A percentile compares a stretch with the other conserved stretches of the same genome.
Conservation (phyloP, 2,888 invertebrate species). For the Itoplectis maculator region DNA sequence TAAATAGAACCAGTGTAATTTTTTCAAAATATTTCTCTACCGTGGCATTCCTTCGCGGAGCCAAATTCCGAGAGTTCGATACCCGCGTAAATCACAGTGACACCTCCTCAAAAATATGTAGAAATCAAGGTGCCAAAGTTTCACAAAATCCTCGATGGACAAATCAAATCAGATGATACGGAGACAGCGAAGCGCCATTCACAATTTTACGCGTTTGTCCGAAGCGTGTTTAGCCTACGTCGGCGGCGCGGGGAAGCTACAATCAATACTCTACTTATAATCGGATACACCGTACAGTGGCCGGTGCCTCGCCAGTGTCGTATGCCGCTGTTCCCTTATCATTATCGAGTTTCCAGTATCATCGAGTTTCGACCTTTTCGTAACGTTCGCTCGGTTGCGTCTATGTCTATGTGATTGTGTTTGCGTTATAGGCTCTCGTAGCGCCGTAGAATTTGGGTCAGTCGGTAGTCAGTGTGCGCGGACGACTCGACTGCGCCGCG, state of each 20-base stretch:
- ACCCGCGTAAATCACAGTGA: too few relatives aligned
- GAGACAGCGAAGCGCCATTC: constrained; percentile 6
- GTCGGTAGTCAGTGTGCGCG: constrained; percentile 52
- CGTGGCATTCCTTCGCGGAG: too few relatives aligned
- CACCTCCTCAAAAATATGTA: too few relatives aligned
- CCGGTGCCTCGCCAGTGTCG: constrained; percentile 55
- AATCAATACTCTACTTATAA: constrained; percentile 78
- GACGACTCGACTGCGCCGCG: constrained; percentile 32
- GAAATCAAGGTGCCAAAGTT: background rate
- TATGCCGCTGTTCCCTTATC: constrained; percentile 74
- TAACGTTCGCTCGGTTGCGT: constrained; percentile 20
- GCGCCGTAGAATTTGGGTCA: constrained; percentile 65
- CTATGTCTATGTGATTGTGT: background rate
- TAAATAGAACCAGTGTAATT: too few relatives aligned
- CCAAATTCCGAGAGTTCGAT: too few relatives aligned
- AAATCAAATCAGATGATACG: background rate
- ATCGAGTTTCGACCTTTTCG: constrained; percentile 74
- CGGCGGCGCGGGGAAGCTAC: constrained; percentile 57
- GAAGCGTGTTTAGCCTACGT: constrained; percentile 29
- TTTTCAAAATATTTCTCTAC: too few relatives aligned
- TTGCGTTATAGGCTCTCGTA: constrained; percentile 20
- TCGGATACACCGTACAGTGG: constrained; percentile 36
- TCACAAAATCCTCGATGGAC: background rate
- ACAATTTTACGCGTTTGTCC: constrained; percentile 39
- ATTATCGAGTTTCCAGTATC: constrained; percentile 75